A percentile compares a stretch with the other conserved stretches of the same genome.
Conservation (phyloP, 1,140 invertebrate genomes). For the Babylonia areolata region DNA sequence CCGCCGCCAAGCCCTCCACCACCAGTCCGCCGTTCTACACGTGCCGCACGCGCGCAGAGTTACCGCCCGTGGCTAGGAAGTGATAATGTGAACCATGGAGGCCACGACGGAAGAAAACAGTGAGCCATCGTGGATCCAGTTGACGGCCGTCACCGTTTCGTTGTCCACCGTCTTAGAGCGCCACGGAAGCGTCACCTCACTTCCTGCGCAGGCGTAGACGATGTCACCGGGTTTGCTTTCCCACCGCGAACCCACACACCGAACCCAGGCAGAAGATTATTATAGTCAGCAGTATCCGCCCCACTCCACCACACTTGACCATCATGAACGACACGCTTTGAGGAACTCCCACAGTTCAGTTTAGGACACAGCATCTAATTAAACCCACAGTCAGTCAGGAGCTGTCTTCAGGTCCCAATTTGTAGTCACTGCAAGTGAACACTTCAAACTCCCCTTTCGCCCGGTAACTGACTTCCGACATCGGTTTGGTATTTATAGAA, state of each 20-base stretch:
- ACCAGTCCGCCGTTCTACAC: background rate
- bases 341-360: too few relatives aligned
- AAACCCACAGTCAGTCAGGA: too few relatives aligned
- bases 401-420: too few relatives aligned
- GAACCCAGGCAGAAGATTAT: too few relatives aligned
- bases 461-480: too few relatives aligned
- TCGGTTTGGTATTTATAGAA: too few relatives aligned
- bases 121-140: background rate
- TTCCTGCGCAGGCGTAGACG: conserved; percentile 8
- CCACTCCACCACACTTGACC: too few relatives aligned
- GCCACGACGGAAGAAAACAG: background rate
- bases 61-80: background rate
- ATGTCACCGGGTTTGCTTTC: background rate
- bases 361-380: too few relatives aligned
- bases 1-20: background rate
- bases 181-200: background rate
- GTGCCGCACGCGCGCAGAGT: background rate
- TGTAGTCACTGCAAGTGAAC: too few relatives aligned
- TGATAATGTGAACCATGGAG: background rate
- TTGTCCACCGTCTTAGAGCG: background rate
- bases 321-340: too few relatives aligned
- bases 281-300: too few relatives aligned
- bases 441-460: too few relatives aligned
- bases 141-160: background rate
- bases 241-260: background rate